Base-by-base conservation (phyloP, 2,888 invertebrate genomes). In the Drosophila demipolita region DNA sequence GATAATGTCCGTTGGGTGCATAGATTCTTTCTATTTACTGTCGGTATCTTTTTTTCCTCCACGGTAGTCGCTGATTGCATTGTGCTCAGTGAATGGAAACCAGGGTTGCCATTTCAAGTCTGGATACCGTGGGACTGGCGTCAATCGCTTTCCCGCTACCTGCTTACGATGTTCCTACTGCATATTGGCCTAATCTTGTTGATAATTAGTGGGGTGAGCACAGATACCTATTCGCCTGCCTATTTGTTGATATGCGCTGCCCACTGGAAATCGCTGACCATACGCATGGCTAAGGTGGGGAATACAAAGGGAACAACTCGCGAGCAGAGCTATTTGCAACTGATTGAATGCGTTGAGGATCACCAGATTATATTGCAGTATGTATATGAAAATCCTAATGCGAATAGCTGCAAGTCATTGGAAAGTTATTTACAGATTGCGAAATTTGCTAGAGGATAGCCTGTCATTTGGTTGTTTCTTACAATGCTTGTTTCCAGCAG, bases 391-490 rank as follows among this genome's bases (percentile, higher is more conserved):
- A 45, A 23, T 23, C 4, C 2, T 23, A 4, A 45, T 20, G 23
- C 2, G 6, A 23, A 23, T 45, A 20, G 15, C 8, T 23, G n/a
- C 2, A 26, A 20, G 4, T 20, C 20, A 11, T 4, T 26, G 15
- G 15, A 15, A 23, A 7, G 1, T 8, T 7, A 32, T 26, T 91
- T 91, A 12, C 91, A 95, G 95, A 62, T 94, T 94, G 60, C 92
- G 94, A 36, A 83, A 93, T 53, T 84, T 92, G 4, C 92, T 94
- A 53, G 94, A 94, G 71, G 83, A 93, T 23, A 93, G 93, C 0
- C 93, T 94, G 58, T 94, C 95, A 26, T 87, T 91, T 0, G 93
- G 93, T 52, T 94, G 94, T 69, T 93, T 95, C 68, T 93, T 94
- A 45, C 95, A 95, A 78, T 91, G 95, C 65, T 82, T 93, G 6